Percentiles rank a stretch among this genome's conserved stretches.
These are phyloP conservation scores for Amorpha juglandis DNA, from an alignment of 2,888 invertebrate species.

Conservation along the genomic window DNA sequence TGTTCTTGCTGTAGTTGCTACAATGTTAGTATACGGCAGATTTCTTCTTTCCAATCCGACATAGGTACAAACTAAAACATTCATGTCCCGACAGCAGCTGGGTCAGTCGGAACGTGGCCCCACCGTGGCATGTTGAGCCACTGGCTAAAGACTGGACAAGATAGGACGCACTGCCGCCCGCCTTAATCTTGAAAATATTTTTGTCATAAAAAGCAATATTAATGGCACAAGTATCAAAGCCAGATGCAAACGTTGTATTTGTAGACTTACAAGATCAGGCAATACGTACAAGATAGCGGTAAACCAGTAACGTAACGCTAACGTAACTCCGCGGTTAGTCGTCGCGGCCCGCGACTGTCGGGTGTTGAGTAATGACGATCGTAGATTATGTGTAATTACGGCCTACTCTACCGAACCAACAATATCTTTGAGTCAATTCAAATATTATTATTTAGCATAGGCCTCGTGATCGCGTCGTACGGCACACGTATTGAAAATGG, in stretches of 20 bases:
- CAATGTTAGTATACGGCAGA: too few relatives aligned
- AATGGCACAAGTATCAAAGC: not conserved
- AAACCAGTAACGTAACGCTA: constrained; percentile 40
- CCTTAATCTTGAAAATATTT: too few relatives aligned
- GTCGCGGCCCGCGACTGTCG: constrained; percentile 39
- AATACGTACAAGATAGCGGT: constrained; percentile 18
- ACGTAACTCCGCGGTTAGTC: constrained; percentile 54
- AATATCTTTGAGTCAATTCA: not conserved
- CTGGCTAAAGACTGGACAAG: too few relatives aligned
- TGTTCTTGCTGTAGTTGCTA: too few relatives aligned
- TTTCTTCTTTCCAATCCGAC: too few relatives aligned
- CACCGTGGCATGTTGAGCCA: too few relatives aligned
- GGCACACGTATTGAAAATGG: not conserved
- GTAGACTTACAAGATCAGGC: not conserved
- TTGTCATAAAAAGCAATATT: too few relatives aligned
- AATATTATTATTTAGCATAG: not conserved
- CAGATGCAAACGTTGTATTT: not conserved
- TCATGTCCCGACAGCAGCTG: too few relatives aligned
- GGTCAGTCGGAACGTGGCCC: too few relatives aligned
- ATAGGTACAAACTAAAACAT: too few relatives aligned
- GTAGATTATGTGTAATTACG: constrained; percentile 60
- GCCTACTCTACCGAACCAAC: not conserved
- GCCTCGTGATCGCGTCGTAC: not conserved
- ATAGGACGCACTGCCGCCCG: too few relatives aligned
- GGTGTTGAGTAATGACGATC: constrained; percentile 58